These are phyloP conservation scores for Cephus rjabovi DNA, from an alignment of 2,888 invertebrate species.

Conservation along the genomic window DNA sequence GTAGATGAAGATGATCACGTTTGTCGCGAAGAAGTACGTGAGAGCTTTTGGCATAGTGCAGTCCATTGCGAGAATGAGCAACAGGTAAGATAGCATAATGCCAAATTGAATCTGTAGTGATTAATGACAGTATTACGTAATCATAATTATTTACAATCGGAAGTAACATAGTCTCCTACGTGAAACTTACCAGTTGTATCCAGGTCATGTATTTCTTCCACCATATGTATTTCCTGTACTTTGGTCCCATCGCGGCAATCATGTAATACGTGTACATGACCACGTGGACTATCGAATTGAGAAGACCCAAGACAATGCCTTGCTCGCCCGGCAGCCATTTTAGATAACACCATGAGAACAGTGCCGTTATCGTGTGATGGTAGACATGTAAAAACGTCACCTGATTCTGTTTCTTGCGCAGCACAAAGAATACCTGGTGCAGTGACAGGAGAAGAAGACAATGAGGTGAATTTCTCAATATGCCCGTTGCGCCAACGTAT, in stretches of 20 bases:
- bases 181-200: slow-evolving; percentile 76
- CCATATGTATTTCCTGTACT: slow-evolving; percentile 80
- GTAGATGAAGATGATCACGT: slow-evolving; percentile 71
- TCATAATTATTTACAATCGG: background rate
- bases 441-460: slow-evolving; percentile 55
- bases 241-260: slow-evolving; percentile 80
- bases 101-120: slow-evolving; percentile 74
- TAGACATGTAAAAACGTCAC: slow-evolving; percentile 72
- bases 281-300: slow-evolving; percentile 83
- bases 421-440: slow-evolving; percentile 69
- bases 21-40: slow-evolving; percentile 71
- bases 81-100: slow-evolving; percentile 75
- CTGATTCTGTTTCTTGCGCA: slow-evolving; percentile 72
- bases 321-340: slow-evolving; percentile 75
- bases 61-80: slow-evolving; percentile 69
- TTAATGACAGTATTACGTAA: slow-evolving; percentile 12
- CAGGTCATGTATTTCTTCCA: slow-evolving; percentile 89
- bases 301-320: slow-evolving; percentile 76
- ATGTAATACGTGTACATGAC: slow-evolving; percentile 88
- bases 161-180: background rate
- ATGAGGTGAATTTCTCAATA: background rate
- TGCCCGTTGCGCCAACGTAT: background rate
- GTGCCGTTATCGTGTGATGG: slow-evolving; percentile 68
- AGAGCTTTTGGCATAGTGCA: slow-evolving; percentile 71
- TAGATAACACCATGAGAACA: slow-evolving; percentile 66